Conservation (phyloP, 2,113 vertebrate genomes). For the Psittacula cyanocephala region DNA sequence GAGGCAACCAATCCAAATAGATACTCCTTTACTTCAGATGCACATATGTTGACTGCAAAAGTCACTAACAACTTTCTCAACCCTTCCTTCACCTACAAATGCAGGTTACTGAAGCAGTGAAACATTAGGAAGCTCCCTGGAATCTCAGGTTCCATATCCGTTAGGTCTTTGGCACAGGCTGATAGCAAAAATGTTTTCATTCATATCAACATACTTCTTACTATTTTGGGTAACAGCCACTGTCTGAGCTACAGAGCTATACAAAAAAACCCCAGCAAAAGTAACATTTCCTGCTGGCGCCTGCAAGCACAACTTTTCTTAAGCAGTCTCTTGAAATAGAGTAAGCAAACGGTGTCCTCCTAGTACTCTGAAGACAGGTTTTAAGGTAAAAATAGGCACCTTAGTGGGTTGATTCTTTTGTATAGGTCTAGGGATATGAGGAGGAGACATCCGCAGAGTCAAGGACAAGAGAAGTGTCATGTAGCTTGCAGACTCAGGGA, state of each 20-base stretch:
- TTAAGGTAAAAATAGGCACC: neutral
- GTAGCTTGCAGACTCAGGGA: neutral
- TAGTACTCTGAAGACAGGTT: neutral
- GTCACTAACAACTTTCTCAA: neutral
- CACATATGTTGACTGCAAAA: neutral
- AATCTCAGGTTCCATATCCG: neutral
- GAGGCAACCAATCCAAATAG: neutral
- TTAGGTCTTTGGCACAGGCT: neutral
- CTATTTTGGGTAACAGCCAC: neutral
- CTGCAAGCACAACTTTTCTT: neutral
- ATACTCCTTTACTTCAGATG: neutral
- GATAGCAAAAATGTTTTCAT: neutral
- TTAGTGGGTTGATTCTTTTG: neutral
- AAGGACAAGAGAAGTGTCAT: neutral
- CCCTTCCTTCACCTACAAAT: neutral
- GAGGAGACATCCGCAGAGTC: neutral
- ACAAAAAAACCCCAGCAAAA: neutral
- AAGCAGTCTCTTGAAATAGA: neutral
- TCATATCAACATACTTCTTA: neutral
- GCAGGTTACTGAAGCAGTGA: neutral
- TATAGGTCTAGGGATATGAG: neutral
- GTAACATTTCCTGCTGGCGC: neutral
- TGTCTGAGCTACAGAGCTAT: neutral
- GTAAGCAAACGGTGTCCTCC: neutral
- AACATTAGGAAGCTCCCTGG: neutral